Evolutionary conservation across 23 tunicate species (phyloP).

Genomic region (Styela clava): DNA sequence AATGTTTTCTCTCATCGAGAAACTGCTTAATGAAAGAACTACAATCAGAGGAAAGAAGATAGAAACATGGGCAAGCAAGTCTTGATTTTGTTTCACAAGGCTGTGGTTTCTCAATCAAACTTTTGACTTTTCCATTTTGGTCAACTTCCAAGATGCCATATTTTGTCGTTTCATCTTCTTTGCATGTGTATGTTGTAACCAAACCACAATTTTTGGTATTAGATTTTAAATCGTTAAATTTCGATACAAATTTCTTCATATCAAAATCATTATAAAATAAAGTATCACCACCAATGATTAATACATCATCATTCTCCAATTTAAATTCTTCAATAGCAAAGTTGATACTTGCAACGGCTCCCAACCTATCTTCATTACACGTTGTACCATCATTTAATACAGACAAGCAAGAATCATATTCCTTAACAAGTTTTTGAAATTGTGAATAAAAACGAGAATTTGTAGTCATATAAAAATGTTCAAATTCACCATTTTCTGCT

Average conservation of each 20-base stretch:
- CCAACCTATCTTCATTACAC: constrained; percentile 55
- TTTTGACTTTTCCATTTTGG: constrained; percentile 28
- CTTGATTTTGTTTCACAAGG: constrained; percentile 52
- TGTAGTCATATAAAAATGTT: constrained; percentile 48
- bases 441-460: constrained; percentile 42
- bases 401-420: constrained; percentile 39
- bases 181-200: constrained; percentile 57
- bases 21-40: constrained; percentile 27
- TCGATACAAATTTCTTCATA: constrained; percentile 23
- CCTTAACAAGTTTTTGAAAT: constrained; percentile 32
- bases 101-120: constrained; percentile 63
- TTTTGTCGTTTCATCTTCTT: constrained; percentile 39
- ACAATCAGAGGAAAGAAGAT: constrained; percentile 45
- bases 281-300: constrained; percentile 82
- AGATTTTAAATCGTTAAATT: constrained; percentile 8
- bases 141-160: constrained; percentile 77
- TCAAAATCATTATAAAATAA: constrained; percentile 56
- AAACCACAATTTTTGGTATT: constrained; percentile 16
- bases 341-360: constrained; percentile 67
- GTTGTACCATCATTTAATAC: constrained; percentile 53
- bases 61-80: constrained; percentile 86
- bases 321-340: constrained; percentile 32
- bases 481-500: constrained; percentile 24
- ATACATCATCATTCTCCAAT: constrained; percentile 25
- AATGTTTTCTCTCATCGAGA: constrained; percentile 37